Evolutionary conservation across 2,888 invertebrate genomes (phyloP), one percentile per base, ranked within the genome.

Genomic region (Ceratothoa steindachneri): DNA sequence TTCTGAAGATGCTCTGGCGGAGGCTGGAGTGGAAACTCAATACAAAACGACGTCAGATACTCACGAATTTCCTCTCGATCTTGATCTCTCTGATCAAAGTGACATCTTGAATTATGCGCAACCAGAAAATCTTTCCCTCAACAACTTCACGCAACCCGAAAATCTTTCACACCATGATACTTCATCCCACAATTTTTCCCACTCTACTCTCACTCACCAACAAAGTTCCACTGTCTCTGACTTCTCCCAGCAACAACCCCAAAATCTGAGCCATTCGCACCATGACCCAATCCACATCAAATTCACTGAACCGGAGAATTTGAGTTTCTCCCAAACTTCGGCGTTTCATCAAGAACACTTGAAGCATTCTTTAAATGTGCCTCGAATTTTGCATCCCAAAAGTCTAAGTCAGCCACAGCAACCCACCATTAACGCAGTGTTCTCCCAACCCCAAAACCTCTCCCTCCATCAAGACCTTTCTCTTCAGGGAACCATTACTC

Each of bases 391-490:
- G 15, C 24, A 60, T 30, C 71, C 64, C 24, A 64, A 71, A 31
- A 71, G 65, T 29, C 28, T 67, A 64, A 30, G 71, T 71, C 19
- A 60, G 12, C 2, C 27, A 12, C 60, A 60, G 27, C 60, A 60
- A 24, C 19, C 27, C 24, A n/a, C 19, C 12, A 2, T 60, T 12
- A 60, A 60, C 24, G n/a, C 22, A 12, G 24, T 60, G 24, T 60
- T 60, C 27, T 60, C 60, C 22, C 71, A 71, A 29, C 64, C 71
- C 19, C 71, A 71, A 24, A 71, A 71, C 27, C 71, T 71, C 19
- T 31, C 64, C 24, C 41, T 64, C 7, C 31, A 64, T 27, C 65
- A 71, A 24, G 30, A 60, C 22, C 29, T 71, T 9, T 55, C 19
- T 3, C 31, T 60, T 2, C 60, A 55, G 1, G 29, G 64, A 31